These are phyloP conservation scores for Eustalomyia histrio DNA, from an alignment of 2,888 invertebrate species.

Conservation along the genomic window DNA sequence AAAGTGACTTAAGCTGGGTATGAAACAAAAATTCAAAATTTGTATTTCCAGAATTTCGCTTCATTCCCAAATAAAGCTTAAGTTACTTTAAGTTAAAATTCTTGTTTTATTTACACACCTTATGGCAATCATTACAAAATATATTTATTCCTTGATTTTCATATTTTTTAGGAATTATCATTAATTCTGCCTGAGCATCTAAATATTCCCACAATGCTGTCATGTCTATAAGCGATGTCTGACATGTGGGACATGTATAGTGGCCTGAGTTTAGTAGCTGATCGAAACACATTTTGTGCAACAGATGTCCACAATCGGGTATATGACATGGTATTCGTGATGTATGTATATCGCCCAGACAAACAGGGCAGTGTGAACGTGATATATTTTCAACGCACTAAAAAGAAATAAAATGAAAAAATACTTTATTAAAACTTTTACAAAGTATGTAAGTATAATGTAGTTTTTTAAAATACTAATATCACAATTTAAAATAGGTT, in stretches of 20 bases:
- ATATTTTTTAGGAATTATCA: conserved; percentile 92
- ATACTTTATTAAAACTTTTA: neutral
- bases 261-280: conserved; percentile 86
- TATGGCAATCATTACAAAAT: conserved; percentile 94
- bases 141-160: conserved; percentile 89
- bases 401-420: conserved; percentile 68
- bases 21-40: too few relatives aligned
- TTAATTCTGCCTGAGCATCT: conserved; percentile 89
- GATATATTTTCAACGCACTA: conserved; percentile 95
- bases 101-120: conserved; percentile 81
- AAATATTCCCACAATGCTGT: conserved; percentile 85
- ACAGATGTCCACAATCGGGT: conserved; percentile 92
- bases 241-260: conserved; percentile 93
- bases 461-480: neutral
- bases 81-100: too few relatives aligned
- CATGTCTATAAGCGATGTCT: conserved; percentile 94
- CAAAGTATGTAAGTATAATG: conserved; percentile 4
- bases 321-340: conserved; percentile 93
- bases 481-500: neutral
- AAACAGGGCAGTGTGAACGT: conserved; percentile 92
- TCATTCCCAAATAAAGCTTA: too few relatives aligned
- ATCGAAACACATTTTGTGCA: conserved; percentile 92
- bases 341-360: conserved; percentile 94
- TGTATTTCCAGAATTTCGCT: too few relatives aligned
- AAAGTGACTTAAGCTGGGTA: too few relatives aligned